These are phyloP conservation scores for Synanthedon tipuliformis DNA, from an alignment of 2,888 invertebrate genomes.

Conservation along the genomic window DNA sequence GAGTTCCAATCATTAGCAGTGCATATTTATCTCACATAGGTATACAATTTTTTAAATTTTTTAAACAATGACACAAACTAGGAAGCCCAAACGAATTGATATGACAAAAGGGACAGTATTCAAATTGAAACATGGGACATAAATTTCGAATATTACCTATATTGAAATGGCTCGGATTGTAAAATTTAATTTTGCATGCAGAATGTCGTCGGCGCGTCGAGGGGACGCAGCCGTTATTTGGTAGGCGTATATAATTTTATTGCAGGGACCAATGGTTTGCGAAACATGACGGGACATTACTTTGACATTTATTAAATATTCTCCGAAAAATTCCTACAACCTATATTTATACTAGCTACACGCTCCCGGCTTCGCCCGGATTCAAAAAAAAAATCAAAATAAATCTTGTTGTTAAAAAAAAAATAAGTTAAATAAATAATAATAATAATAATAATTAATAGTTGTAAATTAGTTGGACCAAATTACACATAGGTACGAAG, in stretches of 20 bases:
- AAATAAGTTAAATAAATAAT: no score
- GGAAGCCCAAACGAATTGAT: slow-evolving; percentile 39
- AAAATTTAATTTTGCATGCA: slow-evolving; percentile 70
- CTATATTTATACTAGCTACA: no score
- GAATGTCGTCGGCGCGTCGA: slow-evolving; percentile 42
- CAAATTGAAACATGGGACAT: slow-evolving; percentile 49
- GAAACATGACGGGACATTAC: slow-evolving; percentile 46
- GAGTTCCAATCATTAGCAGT: no score
- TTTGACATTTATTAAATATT: slow-evolving; percentile 21
- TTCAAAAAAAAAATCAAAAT: no score
- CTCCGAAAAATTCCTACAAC: no score
- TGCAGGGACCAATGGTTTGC: slow-evolving; percentile 64
- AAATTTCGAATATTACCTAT: slow-evolving; percentile 38
- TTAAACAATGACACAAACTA: slow-evolving; percentile 8
- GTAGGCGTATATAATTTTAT: slow-evolving; percentile 71
- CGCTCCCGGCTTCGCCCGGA: no score
- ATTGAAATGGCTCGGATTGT: slow-evolving; percentile 61
- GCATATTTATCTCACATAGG: no score
- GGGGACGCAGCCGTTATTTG: slow-evolving; percentile 40
- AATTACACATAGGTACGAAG: no score
- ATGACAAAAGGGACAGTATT: slow-evolving; percentile 42
- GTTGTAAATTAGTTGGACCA: no score
- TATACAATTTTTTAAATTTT: no score
- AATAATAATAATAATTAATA: no score
- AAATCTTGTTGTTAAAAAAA: no score